Conservation (phyloP, 2,113 vertebrate genomes). For the Mustela lutreola region DNA sequence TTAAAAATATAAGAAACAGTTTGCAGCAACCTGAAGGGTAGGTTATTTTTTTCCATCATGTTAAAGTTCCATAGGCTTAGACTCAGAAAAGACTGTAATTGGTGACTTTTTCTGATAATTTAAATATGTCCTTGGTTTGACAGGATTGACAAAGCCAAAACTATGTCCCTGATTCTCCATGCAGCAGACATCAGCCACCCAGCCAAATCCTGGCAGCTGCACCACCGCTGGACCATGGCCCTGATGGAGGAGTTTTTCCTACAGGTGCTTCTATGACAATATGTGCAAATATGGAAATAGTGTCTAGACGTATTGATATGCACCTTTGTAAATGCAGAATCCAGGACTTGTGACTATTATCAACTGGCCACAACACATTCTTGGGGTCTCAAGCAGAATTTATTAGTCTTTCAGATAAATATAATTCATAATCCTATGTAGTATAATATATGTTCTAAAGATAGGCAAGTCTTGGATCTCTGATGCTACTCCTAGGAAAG, state of each 20-base stretch:
- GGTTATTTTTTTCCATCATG: conserved; percentile 78
- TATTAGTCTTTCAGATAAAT: conserved; percentile 4
- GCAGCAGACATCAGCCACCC: conserved; percentile 98
- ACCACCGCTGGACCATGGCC: conserved; percentile 95
- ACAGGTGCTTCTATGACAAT: conserved; percentile 90
- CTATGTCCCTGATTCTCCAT: conserved; percentile 96
- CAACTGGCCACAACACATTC: neutral
- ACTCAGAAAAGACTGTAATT: neutral
- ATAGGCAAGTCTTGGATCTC: neutral
- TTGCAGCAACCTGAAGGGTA: conserved; percentile 96
- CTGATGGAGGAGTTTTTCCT: conserved; percentile 98
- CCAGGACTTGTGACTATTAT: neutral
- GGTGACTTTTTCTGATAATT: conserved; percentile 79
- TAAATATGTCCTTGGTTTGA: conserved; percentile 85
- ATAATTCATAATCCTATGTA: neutral
- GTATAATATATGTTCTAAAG: neutral
- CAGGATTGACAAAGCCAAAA: conserved; percentile 97
- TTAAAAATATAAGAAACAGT: conserved; percentile 95
- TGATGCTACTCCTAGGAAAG: neutral
- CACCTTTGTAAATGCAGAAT: neutral
- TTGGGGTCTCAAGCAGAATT: neutral
- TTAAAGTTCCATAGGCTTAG: neutral
- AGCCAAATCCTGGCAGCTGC: conserved; percentile 95
- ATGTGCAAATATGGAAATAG: neutral
- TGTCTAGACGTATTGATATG: neutral